Evolutionary conservation across 2,113 vertebrate species (phyloP).

Genomic region (Sylvia atricapilla): DNA sequence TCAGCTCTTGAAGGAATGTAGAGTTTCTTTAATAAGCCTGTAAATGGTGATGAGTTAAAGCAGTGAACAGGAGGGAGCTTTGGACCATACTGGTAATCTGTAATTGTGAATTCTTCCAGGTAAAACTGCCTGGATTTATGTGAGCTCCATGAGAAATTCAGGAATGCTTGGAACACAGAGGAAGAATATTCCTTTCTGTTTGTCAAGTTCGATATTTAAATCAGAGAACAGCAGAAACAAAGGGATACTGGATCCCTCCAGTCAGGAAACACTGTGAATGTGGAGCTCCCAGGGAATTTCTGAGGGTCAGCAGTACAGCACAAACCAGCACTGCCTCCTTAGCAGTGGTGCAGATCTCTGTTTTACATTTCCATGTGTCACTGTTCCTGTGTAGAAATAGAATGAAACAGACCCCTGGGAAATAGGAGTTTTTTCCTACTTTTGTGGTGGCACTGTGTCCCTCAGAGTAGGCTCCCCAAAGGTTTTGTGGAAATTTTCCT

Average conservation of each 20-base stretch:
- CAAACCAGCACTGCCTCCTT: background rate
- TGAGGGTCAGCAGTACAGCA: background rate
- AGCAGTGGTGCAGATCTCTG: background rate
- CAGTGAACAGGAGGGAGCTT: background rate
- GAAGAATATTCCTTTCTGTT: background rate
- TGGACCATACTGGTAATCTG: background rate
- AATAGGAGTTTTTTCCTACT: background rate
- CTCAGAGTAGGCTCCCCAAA: background rate
- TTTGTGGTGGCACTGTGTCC: background rate
- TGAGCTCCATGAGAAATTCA: background rate
- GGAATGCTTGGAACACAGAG: background rate
- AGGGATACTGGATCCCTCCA: background rate
- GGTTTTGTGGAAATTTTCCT: background rate
- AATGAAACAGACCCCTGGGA: background rate
- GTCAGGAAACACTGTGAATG: background rate
- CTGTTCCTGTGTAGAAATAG: background rate
- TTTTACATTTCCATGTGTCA: background rate
- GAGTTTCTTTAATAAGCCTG: background rate
- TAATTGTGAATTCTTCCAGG: background rate
- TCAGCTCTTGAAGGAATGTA: background rate
- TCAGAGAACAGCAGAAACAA: background rate
- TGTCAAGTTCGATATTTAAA: background rate
- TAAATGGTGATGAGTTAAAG: background rate
- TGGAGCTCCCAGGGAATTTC: background rate
- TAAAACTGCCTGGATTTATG: background rate